Evolutionary conservation across 1,140 invertebrate genomes (phyloP).

Genomic region (Epicauta chinensis): DNA sequence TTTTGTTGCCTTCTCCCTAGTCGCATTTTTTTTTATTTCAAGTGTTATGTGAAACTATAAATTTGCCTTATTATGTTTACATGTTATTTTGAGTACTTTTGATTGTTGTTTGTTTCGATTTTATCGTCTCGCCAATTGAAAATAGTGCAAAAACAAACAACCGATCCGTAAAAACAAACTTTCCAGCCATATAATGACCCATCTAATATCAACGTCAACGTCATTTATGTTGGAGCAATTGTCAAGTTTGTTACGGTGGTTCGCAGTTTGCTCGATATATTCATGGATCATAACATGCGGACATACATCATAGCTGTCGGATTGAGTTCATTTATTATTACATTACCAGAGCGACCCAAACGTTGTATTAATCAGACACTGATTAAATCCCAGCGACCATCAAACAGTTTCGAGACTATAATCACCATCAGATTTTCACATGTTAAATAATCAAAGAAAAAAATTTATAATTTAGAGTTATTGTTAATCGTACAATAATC

Average conservation of each 20-base stretch:
- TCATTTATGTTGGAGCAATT: slow-evolving; percentile 8
- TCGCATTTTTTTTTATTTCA: no score
- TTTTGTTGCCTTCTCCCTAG: no score
- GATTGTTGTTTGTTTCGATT: neutral
- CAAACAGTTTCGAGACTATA: slow-evolving; percentile 1
- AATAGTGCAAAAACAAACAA: slow-evolving; percentile 10
- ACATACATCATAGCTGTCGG: slow-evolving; percentile 35
- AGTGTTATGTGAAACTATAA: no score
- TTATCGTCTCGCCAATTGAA: no score
- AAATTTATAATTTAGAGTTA: no score
- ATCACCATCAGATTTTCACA: neutral
- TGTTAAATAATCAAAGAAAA: no score
- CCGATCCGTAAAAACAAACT: slow-evolving; percentile 11
- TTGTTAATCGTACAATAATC: neutral
- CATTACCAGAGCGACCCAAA: slow-evolving; percentile 24
- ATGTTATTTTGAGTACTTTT: slow-evolving; percentile 1
- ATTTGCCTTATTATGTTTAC: neutral
- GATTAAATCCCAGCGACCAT: slow-evolving; percentile 27
- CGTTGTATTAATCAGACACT: slow-evolving; percentile 31
- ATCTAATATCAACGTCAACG: neutral
- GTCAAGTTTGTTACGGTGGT: slow-evolving; percentile 24
- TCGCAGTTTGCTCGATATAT: slow-evolving; percentile 29
- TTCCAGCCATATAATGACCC: neutral
- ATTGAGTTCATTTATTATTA: slow-evolving; percentile 35
- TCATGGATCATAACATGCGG: slow-evolving; percentile 35